Evolutionary conservation across 2,888 invertebrate species (phyloP).

Genomic region (Prenolepis imparis): DNA sequence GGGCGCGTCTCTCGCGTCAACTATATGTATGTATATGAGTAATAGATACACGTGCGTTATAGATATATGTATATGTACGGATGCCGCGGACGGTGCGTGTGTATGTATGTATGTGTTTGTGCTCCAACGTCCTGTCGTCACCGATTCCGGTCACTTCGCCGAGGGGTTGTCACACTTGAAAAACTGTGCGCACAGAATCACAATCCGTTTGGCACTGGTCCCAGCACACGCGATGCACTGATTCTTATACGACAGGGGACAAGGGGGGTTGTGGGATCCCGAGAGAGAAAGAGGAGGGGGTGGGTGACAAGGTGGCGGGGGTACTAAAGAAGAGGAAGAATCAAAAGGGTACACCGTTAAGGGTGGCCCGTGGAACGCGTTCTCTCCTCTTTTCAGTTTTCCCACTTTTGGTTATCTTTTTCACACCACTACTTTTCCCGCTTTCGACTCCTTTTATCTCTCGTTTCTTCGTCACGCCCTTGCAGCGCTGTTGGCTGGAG

Average conservation of each 20-base stretch:
- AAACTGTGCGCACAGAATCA: slow-evolving; percentile 81
- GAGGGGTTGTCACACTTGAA: slow-evolving; percentile 60
- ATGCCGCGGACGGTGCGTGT: background rate
- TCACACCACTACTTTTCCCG: slow-evolving; percentile 8
- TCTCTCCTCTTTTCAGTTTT: slow-evolving; percentile 51
- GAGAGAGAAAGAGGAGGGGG: slow-evolving; percentile 59
- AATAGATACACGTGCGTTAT: slow-evolving; percentile 42
- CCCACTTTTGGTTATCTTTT: slow-evolving; percentile 57
- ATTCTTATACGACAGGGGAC: slow-evolving; percentile 82
- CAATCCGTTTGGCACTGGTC: slow-evolving; percentile 84
- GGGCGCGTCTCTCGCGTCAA: slow-evolving; percentile 57
- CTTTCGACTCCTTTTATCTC: slow-evolving; percentile 30
- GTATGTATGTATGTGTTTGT: background rate
- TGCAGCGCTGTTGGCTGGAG: slow-evolving; percentile 19
- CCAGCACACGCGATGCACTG: slow-evolving; percentile 83
- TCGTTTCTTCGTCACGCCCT: slow-evolving; percentile 46
- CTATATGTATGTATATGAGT: slow-evolving; percentile 13
- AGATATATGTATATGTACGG: slow-evolving; percentile 19
- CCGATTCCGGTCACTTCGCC: slow-evolving; percentile 38
- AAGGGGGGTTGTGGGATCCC: slow-evolving; percentile 63
- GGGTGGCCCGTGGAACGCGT: slow-evolving; percentile 65
- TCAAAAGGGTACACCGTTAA: slow-evolving; percentile 66
- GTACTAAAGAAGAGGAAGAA: slow-evolving; percentile 64
- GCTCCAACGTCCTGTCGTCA: slow-evolving; percentile 16
- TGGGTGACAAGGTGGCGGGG: slow-evolving; percentile 74